Conservation (phyloP, 2,113 vertebrate species). For the Cricetomys ansorgei region DNA sequence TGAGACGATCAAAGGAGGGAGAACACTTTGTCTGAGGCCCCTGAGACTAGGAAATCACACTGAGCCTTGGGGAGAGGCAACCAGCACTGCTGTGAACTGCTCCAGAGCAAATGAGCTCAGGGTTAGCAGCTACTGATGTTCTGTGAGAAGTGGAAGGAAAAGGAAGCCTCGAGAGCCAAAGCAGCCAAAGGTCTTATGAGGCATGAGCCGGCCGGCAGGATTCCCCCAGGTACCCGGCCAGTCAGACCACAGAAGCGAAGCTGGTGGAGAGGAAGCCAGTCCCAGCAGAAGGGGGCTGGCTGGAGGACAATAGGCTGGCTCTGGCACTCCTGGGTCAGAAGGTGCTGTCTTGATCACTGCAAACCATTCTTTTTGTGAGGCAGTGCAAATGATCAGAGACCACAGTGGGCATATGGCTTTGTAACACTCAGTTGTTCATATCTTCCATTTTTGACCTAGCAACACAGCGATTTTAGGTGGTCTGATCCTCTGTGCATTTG, state of each 20-base stretch:
- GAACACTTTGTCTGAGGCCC: not conserved
- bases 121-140: not conserved
- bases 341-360: not conserved
- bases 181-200: not conserved
- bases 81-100: not conserved
- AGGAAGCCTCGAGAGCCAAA: not conserved
- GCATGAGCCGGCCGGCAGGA: not conserved
- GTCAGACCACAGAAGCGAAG: accelerated
- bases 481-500: not conserved
- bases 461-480: not conserved
- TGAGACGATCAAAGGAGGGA: not conserved
- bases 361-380: conserved; percentile 8
- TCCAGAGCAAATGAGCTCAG: not conserved
- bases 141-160: not conserved
- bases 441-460: not conserved
- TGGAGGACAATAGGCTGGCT: not conserved
- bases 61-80: not conserved
- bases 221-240: not conserved
- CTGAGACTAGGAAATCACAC: not conserved
- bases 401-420: not conserved
- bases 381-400: not conserved
- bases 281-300: not conserved
- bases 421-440: not conserved
- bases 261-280: not conserved
- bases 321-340: not conserved